Conservation (phyloP, 2,113 vertebrate species). For the Xyrauchen texanus region DNA sequence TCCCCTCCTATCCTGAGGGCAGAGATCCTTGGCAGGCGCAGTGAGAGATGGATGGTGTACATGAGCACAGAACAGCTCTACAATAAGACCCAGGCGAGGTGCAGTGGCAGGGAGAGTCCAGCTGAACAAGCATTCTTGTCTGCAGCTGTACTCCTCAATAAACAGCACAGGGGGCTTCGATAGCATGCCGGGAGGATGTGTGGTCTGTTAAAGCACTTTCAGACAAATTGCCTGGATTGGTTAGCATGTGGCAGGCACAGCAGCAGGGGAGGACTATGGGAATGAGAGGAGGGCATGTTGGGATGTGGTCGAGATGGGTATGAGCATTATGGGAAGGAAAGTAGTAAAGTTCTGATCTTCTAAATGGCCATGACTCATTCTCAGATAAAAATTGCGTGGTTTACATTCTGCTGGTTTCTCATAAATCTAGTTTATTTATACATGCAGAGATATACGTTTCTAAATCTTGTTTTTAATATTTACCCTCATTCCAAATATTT, state of each 20-base stretch:
- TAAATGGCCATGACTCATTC: slow-evolving; percentile 4
- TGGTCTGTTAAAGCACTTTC: slow-evolving; percentile 44
- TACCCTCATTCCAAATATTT: background rate
- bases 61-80: slow-evolving; percentile 59
- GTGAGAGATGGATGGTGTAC: slow-evolving; percentile 58
- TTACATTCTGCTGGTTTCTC: background rate
- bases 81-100: slow-evolving; percentile 61
- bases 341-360: slow-evolving; percentile 43
- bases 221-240: slow-evolving; percentile 42
- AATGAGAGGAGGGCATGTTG: slow-evolving; percentile 31
- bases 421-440: background rate
- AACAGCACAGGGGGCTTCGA: slow-evolving; percentile 18
- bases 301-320: slow-evolving; percentile 8
- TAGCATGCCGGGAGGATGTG: slow-evolving; percentile 27
- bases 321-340: slow-evolving; percentile 22
- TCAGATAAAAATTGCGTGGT: background rate
- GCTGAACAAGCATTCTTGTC: slow-evolving; percentile 58
- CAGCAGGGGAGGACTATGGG: slow-evolving; percentile 51
- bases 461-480: slow-evolving; percentile 1
- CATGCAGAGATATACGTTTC: background rate
- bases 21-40: slow-evolving; percentile 31
- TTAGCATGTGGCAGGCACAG: slow-evolving; percentile 21
- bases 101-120: slow-evolving; percentile 43
- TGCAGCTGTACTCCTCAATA: slow-evolving; percentile 34
- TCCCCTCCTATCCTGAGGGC: slow-evolving; percentile 37